These are phyloP conservation scores for Tringa solitaria DNA, from an alignment of 2,113 vertebrate genomes.

Conservation along the genomic window DNA sequence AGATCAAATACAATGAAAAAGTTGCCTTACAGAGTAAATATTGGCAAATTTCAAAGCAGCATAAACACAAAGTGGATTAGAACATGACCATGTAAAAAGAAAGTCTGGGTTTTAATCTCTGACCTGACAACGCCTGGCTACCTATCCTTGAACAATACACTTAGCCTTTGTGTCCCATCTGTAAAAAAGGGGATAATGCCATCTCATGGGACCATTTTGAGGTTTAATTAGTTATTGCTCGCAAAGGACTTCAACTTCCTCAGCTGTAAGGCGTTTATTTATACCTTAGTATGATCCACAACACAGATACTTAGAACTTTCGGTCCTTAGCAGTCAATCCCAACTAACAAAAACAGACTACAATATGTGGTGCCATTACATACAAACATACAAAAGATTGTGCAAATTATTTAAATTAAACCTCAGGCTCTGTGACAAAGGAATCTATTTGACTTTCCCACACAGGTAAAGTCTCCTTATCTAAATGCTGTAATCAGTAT, in stretches of 20 bases:
- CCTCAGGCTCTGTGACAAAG: neutral
- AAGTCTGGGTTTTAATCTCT: neutral
- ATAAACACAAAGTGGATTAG: neutral
- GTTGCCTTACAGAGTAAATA: neutral
- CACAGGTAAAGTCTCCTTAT: neutral
- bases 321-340: neutral
- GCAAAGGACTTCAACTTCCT: neutral
- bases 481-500: neutral
- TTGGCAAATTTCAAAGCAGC: conserved; percentile 4
- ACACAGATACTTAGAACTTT: neutral
- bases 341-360: neutral
- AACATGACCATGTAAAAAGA: neutral
- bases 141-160: neutral
- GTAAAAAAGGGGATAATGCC: neutral
- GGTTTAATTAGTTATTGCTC: conserved; percentile 33
- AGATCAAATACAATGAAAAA: neutral
- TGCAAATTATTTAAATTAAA: neutral
- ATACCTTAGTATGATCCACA: neutral
- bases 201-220: neutral
- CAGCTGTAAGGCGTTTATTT: neutral
- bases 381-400: neutral
- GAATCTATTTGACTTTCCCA: neutral
- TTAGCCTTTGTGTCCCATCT: neutral
- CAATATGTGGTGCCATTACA: fast-evolving
- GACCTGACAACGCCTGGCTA: neutral